Evolutionary conservation across 2,888 invertebrate genomes (phyloP).

Genomic region (Galerucella pusilla): DNA sequence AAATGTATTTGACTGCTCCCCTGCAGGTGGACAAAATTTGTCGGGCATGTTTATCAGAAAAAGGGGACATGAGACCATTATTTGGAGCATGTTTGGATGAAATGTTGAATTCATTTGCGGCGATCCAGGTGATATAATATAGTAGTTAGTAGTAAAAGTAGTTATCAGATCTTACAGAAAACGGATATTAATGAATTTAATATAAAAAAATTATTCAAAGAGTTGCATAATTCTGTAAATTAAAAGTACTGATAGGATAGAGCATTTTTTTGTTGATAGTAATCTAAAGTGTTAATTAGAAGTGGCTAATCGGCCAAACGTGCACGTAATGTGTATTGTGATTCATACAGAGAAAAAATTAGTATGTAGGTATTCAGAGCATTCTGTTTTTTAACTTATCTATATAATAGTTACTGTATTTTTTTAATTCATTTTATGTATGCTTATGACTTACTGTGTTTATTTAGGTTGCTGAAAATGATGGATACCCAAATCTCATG

Average conservation of each 20-base stretch:
- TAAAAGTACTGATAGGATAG: neutral
- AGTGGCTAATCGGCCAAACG: neutral
- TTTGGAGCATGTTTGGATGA: slow-evolving; percentile 67
- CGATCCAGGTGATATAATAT: slow-evolving; percentile 59
- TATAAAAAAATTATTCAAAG: neutral
- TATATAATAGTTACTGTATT: no score
- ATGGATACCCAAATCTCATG: slow-evolving; percentile 66
- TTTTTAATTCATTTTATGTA: neutral
- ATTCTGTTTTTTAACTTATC: neutral
- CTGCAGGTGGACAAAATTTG: slow-evolving; percentile 65
- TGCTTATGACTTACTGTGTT: slow-evolving; percentile 31
- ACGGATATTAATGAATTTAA: neutral
- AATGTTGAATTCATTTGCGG: slow-evolving; percentile 66
- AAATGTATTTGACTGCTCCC: slow-evolving; percentile 63
- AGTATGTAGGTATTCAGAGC: neutral
- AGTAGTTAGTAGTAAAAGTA: neutral
- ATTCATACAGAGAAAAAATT: no score
- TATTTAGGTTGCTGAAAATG: slow-evolving; percentile 64
- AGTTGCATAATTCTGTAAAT: neutral
- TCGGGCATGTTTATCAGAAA: slow-evolving; percentile 65
- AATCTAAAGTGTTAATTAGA: neutral
- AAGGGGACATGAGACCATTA: slow-evolving; percentile 66
- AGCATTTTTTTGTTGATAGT: no score
- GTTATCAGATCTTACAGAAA: neutral
- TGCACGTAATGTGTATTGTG: neutral